Conservation (phyloP, 1,140 invertebrate genomes). For the Mizuhopecten yessoensis region DNA sequence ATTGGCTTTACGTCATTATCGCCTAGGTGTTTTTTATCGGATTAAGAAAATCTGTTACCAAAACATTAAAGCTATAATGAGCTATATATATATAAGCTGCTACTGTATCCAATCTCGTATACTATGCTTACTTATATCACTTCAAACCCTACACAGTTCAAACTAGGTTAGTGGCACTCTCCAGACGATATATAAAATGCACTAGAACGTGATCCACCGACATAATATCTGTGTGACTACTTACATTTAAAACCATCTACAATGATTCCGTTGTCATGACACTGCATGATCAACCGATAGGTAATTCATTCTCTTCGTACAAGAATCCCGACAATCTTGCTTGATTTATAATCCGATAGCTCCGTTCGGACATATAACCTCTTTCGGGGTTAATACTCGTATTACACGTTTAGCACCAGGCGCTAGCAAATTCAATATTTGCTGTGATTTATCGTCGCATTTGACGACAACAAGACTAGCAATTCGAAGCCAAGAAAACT, state of each 20-base stretch:
- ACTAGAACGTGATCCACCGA: background rate
- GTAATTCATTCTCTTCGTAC: background rate
- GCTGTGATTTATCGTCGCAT: background rate
- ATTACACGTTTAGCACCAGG: background rate
- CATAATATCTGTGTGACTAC: background rate
- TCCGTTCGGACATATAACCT: background rate
- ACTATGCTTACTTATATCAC: no score
- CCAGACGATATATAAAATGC: no score
- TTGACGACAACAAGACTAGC: constrained; percentile 1
- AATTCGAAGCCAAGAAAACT: constrained; percentile 18
- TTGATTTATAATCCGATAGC: background rate
- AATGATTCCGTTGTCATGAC: background rate
- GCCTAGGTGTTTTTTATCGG: no score
- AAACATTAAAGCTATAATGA: no score
- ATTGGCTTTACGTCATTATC: no score
- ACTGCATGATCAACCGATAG: background rate
- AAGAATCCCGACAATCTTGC: background rate
- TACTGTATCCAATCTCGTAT: no score
- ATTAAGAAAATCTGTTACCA: no score
- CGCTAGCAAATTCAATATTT: background rate
- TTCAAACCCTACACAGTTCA: background rate
- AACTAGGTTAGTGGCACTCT: background rate
- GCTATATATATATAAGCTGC: no score
- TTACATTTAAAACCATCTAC: background rate
- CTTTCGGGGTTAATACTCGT: background rate